These are phyloP conservation scores for Maccullochella peelii DNA, from an alignment of 2,113 vertebrate species.

Conservation along the genomic window DNA sequence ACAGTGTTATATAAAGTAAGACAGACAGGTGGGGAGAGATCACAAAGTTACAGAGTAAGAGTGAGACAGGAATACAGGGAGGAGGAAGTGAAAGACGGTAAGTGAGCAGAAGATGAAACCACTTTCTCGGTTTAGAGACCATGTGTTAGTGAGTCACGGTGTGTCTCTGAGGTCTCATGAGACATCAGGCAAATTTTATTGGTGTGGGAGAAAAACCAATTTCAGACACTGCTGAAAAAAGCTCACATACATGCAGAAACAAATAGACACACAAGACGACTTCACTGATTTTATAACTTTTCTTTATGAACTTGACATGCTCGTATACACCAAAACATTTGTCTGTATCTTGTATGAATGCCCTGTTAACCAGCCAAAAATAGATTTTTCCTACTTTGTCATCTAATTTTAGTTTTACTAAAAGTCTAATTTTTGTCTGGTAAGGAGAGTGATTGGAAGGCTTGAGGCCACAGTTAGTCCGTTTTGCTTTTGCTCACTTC, in stretches of 20 bases:
- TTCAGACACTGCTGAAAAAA: conserved; percentile 21
- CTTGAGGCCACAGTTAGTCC: conserved; percentile 26
- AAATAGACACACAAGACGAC: not conserved
- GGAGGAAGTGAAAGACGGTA: not conserved
- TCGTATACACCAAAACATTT: not conserved
- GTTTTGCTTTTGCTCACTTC: conserved; percentile 63
- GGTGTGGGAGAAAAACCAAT: conserved; percentile 46
- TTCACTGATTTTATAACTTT: not conserved
- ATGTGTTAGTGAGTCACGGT: conserved; percentile 52
- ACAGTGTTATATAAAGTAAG: not conserved
- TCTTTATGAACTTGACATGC: conserved; percentile 1
- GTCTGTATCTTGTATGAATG: not conserved
- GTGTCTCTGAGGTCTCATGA: conserved; percentile 31
- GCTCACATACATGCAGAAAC: conserved; percentile 28
- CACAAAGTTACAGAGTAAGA: conserved; percentile 25
- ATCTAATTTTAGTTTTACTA: conserved; percentile 19
- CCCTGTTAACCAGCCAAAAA: not conserved
- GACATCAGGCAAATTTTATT: conserved; percentile 59
- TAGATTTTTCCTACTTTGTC: not conserved
- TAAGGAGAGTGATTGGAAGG: conserved; percentile 5
- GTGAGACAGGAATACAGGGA: not conserved
- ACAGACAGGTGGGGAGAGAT: not conserved
- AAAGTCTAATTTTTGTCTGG: conserved; percentile 15
- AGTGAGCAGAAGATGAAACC: conserved; percentile 49
- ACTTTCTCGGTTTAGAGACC: conserved; percentile 33